Evolutionary conservation across 2,888 invertebrate genomes (phyloP).

Genomic region (Campoletis raptor): DNA sequence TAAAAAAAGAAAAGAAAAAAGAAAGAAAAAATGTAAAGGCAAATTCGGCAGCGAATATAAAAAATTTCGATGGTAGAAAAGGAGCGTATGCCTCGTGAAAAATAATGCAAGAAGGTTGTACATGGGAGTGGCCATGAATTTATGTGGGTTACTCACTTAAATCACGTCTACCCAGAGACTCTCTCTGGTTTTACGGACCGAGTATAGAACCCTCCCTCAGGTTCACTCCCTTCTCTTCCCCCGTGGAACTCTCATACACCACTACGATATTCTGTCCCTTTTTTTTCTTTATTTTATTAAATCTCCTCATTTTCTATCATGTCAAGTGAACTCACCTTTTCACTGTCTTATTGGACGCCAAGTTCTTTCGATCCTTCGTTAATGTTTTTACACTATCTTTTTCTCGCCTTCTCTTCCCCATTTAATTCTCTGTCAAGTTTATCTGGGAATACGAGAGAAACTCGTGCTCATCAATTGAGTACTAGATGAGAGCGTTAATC

Average conservation of each 20-base stretch:
- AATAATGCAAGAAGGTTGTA: constrained; percentile 56
- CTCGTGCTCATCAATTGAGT: constrained; percentile 3
- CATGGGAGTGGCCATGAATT: constrained; percentile 56
- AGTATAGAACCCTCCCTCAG: constrained; percentile 36
- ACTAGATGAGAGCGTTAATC: constrained; percentile 38
- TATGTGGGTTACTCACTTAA: constrained; percentile 55
- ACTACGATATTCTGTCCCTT: background rate
- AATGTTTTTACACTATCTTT: background rate
- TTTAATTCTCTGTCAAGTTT: constrained; percentile 9
- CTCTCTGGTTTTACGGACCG: constrained; percentile 40
- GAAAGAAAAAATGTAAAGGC: background rate
- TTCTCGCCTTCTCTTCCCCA: background rate
- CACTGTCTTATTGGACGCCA: constrained; percentile 24
- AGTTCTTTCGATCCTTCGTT: constrained; percentile 28
- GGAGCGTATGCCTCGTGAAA: constrained; percentile 47
- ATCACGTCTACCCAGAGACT: constrained; percentile 50
- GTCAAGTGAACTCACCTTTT: background rate
- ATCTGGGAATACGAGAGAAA: constrained; percentile 25
- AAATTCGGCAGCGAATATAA: constrained; percentile 11
- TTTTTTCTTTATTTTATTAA: constrained; percentile 37
- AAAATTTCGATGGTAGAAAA: constrained; percentile 34
- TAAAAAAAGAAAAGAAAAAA: no score
- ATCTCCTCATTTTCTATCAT: constrained; percentile 31
- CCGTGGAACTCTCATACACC: background rate
- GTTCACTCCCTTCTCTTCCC: constrained; percentile 10